A percentile compares a stretch with the other conserved stretches of the same genome.
Evolutionary conservation across 2,797 vertebrate species (phyloP).

Genomic region (Lerista edwardsae): DNA sequence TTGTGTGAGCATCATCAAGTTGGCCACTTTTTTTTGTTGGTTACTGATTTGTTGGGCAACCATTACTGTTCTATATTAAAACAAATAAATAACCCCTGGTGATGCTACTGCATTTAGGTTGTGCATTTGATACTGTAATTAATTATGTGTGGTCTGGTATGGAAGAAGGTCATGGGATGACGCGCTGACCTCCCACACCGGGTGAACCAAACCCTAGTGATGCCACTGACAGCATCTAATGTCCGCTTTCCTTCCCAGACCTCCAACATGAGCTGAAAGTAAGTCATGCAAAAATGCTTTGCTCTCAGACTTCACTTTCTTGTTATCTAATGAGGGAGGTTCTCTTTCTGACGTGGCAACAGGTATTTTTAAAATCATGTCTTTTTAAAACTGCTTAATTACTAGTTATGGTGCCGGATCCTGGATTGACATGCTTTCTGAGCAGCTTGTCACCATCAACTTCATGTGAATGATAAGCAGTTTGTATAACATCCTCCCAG

Average conservation of each 20-base stretch:
- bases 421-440: not conserved
- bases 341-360: not conserved
- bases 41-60: too few species aligned
- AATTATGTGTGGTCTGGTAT: too few species aligned
- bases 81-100: too few species aligned
- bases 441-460: not conserved
- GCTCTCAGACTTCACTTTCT: rapidly evolving
- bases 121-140: too few species aligned
- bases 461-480: not conserved
- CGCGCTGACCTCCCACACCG: too few species aligned
- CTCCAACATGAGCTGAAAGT: not conserved
- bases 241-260: not conserved
- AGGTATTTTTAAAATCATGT: not conserved
- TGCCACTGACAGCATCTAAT: not conserved
- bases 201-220: too few species aligned
- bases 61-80: too few species aligned
- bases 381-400: not conserved
- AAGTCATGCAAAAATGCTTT: not conserved
- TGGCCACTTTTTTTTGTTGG: too few species aligned
- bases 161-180: too few species aligned
- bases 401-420: not conserved
- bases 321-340: not conserved
- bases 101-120: too few species aligned
- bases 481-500: not conserved
- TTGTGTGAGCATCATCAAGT: too few species aligned